Evolutionary conservation across 2,797 vertebrate species (phyloP).

Genomic region (Tamandua tetradactyla): DNA sequence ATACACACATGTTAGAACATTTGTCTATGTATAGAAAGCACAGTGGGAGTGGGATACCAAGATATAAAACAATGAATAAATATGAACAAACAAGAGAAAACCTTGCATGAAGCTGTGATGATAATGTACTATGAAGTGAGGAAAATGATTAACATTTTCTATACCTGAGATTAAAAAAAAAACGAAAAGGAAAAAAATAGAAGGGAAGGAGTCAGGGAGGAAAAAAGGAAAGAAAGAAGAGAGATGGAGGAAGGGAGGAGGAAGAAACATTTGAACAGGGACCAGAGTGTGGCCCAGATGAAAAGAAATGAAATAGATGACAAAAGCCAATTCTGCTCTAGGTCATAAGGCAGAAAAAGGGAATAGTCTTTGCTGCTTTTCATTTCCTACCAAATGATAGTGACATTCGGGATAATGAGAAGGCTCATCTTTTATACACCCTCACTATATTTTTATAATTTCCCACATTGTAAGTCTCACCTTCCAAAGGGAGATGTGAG

Average conservation of each 20-base stretch:
- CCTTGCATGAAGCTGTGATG: too few species aligned
- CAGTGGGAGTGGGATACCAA: neutral
- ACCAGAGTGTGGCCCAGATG: neutral
- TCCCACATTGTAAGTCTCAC: neutral
- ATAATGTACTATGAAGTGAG: neutral
- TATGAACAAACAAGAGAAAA: neutral
- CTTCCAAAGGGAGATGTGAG: neutral
- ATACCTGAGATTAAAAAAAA: neutral
- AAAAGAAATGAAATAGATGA: neutral
- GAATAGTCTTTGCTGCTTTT: neutral
- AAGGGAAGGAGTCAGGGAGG: too few species aligned
- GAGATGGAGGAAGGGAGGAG: too few species aligned
- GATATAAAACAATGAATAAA: neutral
- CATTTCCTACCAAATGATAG: neutral
- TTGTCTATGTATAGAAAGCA: neutral
- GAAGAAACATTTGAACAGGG: neutral
- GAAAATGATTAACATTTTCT: neutral
- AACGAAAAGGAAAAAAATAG: neutral
- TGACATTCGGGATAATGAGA: neutral
- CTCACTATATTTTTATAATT: neutral
- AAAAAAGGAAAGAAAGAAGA: neutral
- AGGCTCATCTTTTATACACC: too few species aligned
- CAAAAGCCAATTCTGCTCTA: neutral
- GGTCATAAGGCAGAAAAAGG: neutral
- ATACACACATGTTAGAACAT: neutral